These are phyloP conservation scores for Zaprionus nigranus DNA, from an alignment of 1,140 invertebrate genomes.

Conservation along the genomic window DNA sequence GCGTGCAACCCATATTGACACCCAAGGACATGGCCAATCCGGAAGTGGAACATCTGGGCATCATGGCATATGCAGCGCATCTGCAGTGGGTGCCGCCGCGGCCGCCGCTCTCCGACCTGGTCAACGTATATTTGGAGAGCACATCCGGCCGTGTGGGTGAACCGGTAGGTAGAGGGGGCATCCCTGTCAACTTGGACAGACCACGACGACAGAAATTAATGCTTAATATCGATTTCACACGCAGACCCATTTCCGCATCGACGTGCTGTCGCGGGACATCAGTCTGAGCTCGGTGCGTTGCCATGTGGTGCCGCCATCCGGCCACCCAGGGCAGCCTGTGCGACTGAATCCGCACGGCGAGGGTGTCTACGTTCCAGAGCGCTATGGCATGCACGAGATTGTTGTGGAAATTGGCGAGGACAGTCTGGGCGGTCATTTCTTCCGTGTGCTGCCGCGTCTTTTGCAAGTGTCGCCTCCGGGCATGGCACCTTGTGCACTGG, in stretches of 20 bases:
- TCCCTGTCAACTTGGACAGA: not conserved
- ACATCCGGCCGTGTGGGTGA: conserved; percentile 93
- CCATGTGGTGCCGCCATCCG: conserved; percentile 92
- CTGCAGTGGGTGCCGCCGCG: conserved; percentile 95
- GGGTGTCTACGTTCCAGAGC: conserved; percentile 94
- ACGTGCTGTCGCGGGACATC: conserved; percentile 91
- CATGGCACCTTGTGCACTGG: conserved; percentile 97
- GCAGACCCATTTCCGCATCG: conserved; percentile 92
- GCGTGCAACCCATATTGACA: conserved; percentile 94
- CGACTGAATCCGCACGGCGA: conserved; percentile 89
- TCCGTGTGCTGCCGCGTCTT: conserved; percentile 93
- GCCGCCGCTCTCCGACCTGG: conserved; percentile 91
- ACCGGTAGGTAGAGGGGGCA: conserved; percentile 87
- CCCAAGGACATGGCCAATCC: conserved; percentile 97
- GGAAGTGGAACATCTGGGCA: conserved; percentile 97
- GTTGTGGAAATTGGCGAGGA: conserved; percentile 88
- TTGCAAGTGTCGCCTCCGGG: conserved; percentile 94
- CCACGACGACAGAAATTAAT: conserved; percentile 43
- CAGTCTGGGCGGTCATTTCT: conserved; percentile 88
- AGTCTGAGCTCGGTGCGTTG: conserved; percentile 91
- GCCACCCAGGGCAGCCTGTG: conserved; percentile 86
- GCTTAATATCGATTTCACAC: conserved; percentile 72
- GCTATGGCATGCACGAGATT: conserved; percentile 96
- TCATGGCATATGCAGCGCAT: conserved; percentile 97
- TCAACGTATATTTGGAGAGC: conserved; percentile 90